Base-by-base conservation (phyloP, 2,888 invertebrate genomes). In the Nesidiocoris tenuis region DNA sequence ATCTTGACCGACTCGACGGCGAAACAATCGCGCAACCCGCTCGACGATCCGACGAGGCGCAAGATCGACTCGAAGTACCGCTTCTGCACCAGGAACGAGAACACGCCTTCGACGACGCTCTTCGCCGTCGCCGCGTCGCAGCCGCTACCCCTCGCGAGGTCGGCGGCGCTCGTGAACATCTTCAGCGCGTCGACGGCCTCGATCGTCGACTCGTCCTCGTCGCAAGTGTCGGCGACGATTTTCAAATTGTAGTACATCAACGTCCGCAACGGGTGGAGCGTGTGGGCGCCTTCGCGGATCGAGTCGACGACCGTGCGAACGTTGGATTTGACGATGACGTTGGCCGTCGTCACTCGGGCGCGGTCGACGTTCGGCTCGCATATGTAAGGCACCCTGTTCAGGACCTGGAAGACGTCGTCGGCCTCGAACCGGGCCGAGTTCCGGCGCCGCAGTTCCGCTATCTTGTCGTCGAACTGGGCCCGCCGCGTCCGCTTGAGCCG, bases 221-320 rank as follows among this genome's bases (percentile, higher is more conserved):
- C 23, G 21, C 39, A 18, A 9, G 72, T 61, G 9, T 61, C 72
- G 2, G 61, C 39, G 16, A 72, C 39, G 1, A 61, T 63, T 39
- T 72, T 72, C 63, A 72, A 16, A 63, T 72, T 72, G 39, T 63
- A 72, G 61, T 72, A 72, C 39, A 61, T n/a, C 5, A 72, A 39
- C 17, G 57, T 72, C 16, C 72, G 1, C 5, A 72, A 17, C 21
- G 72, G 72, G 72, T 72, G 72, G 1, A 72, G 54, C 54, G 72
- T 72, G 72, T 72, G 72, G 22, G 61, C 16, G 72, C 72, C 72
- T 21, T 39, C 18, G 25, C 61, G 61, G 18, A 72, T 61, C 1
- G 72, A 72, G 24, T 72, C 72, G 19, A 72, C 63, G 39, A 72
- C 61, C 9, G 72, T 72, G 21, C 72, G 55, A 23, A 72, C 57